Conservation (phyloP, 2,797 vertebrate genomes). For the Cercopithecus petaurista region DNA sequence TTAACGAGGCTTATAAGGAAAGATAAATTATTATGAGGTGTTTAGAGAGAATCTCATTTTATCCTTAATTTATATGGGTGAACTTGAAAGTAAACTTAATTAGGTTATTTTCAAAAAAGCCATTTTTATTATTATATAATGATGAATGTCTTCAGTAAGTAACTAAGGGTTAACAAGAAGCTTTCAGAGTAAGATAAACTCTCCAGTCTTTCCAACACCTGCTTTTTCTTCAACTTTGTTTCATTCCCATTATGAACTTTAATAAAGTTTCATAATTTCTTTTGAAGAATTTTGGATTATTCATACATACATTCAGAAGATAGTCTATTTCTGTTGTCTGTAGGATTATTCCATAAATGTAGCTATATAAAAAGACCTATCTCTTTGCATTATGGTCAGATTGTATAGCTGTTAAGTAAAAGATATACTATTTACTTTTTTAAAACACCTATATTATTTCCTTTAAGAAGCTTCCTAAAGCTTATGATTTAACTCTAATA, state of each 20-base stretch:
- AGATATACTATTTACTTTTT: not conserved
- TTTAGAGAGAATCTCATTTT: not conserved
- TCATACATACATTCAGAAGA: not conserved
- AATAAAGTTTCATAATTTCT: not conserved
- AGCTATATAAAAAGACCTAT: not conserved
- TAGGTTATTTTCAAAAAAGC: not conserved
- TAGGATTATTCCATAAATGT: too few relatives aligned
- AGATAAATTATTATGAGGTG: not conserved
- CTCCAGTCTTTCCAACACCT: not conserved
- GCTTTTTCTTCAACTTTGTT: not conserved
- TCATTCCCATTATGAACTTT: not conserved
- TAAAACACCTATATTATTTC: not conserved
- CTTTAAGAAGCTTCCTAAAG: not conserved
- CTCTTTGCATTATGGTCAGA: not conserved
- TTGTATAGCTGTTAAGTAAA: too few relatives aligned
- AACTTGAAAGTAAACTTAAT: not conserved
- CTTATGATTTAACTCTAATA: too few relatives aligned
- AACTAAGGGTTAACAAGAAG: not conserved
- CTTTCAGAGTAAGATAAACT: not conserved
- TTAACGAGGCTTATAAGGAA: not conserved
- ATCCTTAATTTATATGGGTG: not conserved
- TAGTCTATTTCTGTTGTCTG: not conserved
- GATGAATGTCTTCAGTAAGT: not conserved
- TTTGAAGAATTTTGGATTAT: not conserved
- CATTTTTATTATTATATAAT: not conserved